A percentile compares a stretch with the other conserved stretches of the same genome.
Evolutionary conservation across 2,797 vertebrate species (phyloP).

Genomic region (Gastrophryne carolinensis): DNA sequence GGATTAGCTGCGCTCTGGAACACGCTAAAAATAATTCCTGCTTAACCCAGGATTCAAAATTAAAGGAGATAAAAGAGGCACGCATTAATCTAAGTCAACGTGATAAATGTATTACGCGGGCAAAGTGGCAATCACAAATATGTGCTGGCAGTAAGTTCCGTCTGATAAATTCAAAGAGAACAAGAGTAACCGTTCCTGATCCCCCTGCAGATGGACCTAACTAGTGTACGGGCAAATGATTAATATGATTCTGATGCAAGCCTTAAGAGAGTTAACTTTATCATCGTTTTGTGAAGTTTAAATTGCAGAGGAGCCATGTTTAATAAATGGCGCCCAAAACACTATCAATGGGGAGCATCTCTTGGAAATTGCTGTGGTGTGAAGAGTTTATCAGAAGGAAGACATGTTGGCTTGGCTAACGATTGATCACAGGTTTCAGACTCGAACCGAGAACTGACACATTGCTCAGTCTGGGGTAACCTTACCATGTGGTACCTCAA

Average conservation of each 20-base stretch:
- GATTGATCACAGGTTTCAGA: conserved; percentile 49
- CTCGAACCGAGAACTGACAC: conserved; percentile 40
- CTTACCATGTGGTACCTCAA: conserved; percentile 51
- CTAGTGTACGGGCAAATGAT: conserved; percentile 46
- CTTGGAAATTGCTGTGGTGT: conserved; percentile 19
- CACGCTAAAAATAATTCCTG: conserved; percentile 54
- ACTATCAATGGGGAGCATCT: conserved; percentile 28
- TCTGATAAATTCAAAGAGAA: conserved; percentile 53
- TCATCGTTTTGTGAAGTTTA: conserved; percentile 38
- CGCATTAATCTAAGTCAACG: conserved; percentile 52
- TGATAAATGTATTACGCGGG: conserved; percentile 52
- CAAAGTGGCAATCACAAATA: conserved; percentile 53
- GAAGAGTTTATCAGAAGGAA: conserved; percentile 40
- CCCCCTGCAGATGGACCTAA: conserved; percentile 50
- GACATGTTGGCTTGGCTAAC: conserved; percentile 38
- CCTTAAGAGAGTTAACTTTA: conserved; percentile 49
- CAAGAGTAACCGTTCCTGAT: conserved; percentile 48
- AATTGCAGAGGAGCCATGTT: conserved; percentile 25
- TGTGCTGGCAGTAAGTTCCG: conserved; percentile 45
- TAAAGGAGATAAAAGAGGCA: conserved; percentile 51
- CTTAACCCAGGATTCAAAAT: conserved; percentile 52
- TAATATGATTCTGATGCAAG: conserved; percentile 44
- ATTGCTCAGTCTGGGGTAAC: conserved; percentile 48
- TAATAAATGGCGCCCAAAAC: conserved; percentile 34
- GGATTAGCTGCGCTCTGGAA: conserved; percentile 48